Conservation (phyloP, 2,888 invertebrate species). For the Lumbricus terrestris region DNA sequence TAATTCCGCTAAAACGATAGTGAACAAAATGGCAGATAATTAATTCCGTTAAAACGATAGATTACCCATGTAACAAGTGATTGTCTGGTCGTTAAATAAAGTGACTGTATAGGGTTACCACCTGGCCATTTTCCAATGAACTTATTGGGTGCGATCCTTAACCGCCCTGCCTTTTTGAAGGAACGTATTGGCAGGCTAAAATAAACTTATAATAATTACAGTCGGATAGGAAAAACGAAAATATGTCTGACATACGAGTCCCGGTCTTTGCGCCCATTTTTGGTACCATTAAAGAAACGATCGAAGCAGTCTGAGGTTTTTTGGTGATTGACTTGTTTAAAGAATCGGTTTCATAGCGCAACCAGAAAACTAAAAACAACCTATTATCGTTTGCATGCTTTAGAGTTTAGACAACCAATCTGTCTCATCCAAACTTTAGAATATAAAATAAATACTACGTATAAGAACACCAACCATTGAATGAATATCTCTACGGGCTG, state of each 20-base stretch:
- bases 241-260: too few relatives aligned
- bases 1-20: too few relatives aligned
- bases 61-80: too few relatives aligned
- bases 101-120: too few relatives aligned
- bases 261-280: too few relatives aligned
- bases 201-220: neutral
- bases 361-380: neutral
- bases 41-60: too few relatives aligned
- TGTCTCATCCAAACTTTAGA: neutral
- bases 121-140: too few relatives aligned
- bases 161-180: too few relatives aligned
- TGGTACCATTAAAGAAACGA: neutral
- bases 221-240: neutral
- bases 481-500: neutral
- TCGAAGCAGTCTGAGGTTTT: neutral
- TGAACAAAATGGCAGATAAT: too few relatives aligned
- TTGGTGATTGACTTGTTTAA: neutral
- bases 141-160: too few relatives aligned
- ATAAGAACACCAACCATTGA: neutral
- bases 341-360: neutral
- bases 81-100: neutral
- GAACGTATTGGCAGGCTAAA: neutral
- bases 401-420: too few relatives aligned
- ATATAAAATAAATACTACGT: neutral
- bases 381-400: conserved; percentile 3